These are phyloP conservation scores for Disparrhopalites patrizii DNA, from an alignment of 2,888 invertebrate genomes.

Conservation along the genomic window DNA sequence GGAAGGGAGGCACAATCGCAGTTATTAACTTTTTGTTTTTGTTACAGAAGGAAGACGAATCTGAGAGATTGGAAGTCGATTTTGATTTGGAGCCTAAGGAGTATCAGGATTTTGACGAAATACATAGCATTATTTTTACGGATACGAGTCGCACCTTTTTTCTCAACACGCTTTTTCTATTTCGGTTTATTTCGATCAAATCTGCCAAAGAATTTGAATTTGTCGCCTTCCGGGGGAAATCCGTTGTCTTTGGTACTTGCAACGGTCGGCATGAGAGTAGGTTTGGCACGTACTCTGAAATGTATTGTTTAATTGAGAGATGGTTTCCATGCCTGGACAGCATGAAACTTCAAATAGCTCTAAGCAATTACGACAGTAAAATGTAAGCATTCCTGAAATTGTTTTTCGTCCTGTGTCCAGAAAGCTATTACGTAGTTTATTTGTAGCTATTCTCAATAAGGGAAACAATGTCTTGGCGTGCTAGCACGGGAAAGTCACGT, in stretches of 20 bases:
- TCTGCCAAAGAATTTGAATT: neutral
- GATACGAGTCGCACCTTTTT: neutral
- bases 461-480: too few relatives aligned
- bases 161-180: neutral
- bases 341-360: neutral
- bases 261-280: neutral
- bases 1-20: too few relatives aligned
- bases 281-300: neutral
- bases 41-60: neutral
- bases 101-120: neutral
- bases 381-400: too few relatives aligned
- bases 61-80: neutral
- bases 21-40: too few relatives aligned
- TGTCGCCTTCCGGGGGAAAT: neutral
- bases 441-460: too few relatives aligned
- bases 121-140: neutral
- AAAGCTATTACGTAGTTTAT: too few relatives aligned
- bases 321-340: neutral
- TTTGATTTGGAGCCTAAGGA: neutral
- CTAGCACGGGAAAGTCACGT: too few relatives aligned
- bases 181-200: constrained; percentile 1
- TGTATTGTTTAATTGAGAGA: neutral
- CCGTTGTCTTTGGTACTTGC: neutral
- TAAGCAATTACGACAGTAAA: neutral
- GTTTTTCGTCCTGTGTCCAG: too few relatives aligned